Evolutionary conservation across 2,888 invertebrate genomes (phyloP).

Genomic region (Isoperla grammatica): DNA sequence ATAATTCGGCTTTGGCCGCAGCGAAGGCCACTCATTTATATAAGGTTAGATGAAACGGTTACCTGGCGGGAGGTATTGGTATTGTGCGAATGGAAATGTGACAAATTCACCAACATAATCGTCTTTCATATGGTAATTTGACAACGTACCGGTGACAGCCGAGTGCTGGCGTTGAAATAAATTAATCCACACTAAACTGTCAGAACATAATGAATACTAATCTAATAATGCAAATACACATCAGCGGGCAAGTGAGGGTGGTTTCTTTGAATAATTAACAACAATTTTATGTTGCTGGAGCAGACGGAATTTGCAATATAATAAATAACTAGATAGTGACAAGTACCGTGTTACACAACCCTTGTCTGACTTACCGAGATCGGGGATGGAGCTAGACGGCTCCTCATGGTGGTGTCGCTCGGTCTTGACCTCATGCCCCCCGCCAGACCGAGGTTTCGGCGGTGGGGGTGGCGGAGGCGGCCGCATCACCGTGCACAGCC

Average conservation of each 20-base stretch:
- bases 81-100: too few relatives aligned
- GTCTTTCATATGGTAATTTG: too few relatives aligned
- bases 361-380: slow-evolving; percentile 65
- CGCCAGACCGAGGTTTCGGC: slow-evolving; percentile 2
- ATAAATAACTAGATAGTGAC: too few relatives aligned
- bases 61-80: too few relatives aligned
- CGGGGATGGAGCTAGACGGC: slow-evolving; percentile 82
- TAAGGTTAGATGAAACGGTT: too few relatives aligned
- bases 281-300: background rate
- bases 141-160: too few relatives aligned
- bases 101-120: too few relatives aligned
- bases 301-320: background rate
- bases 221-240: background rate
- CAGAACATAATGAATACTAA: background rate
- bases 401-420: slow-evolving; percentile 51
- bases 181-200: background rate
- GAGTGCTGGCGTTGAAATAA: too few relatives aligned
- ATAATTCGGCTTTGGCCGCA: background rate
- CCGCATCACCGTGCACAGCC: slow-evolving; percentile 24
- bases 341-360: background rate
- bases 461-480: slow-evolving; percentile 28
- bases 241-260: too few relatives aligned
- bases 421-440: slow-evolving; percentile 29
- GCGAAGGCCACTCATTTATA: too few relatives aligned
- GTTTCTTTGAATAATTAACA: too few relatives aligned